phyloP scores from a whole-genome alignment of 64 coral and sea anemone species.

The Dendrophyllia cribrosa region DNA sequence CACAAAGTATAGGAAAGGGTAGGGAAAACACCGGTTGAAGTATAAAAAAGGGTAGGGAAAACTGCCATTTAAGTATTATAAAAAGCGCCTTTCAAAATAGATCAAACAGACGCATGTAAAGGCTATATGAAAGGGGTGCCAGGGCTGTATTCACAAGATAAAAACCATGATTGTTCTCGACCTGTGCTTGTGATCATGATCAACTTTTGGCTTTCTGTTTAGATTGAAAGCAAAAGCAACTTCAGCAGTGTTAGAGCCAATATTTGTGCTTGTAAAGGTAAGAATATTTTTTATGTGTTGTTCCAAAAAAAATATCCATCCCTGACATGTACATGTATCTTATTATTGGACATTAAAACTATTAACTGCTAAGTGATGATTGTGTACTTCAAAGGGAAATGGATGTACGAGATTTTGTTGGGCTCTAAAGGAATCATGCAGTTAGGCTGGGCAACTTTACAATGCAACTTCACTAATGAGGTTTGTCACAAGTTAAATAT shows the following conservation, averaged over 20 bases:
- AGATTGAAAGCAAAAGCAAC: conserved; percentile 99
- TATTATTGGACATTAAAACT: too few species aligned
- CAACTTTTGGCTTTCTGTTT: background rate
- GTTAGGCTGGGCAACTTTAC: conserved; percentile 95
- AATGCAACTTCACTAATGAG: conserved; percentile 97
- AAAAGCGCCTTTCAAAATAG: too few species aligned
- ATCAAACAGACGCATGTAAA: too few species aligned
- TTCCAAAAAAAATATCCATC: too few species aligned
- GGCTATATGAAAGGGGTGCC: too few species aligned
- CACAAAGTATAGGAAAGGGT: too few species aligned
- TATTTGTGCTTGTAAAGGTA: conserved; percentile 95
- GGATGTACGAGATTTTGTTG: conserved; percentile 97
- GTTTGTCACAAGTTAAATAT: conserved; percentile 20
- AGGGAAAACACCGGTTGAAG: too few species aligned
- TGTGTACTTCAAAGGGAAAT: conserved; percentile 72
- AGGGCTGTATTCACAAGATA: too few species aligned
- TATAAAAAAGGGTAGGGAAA: too few species aligned
- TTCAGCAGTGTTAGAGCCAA: conserved; percentile 98
- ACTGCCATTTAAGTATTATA: too few species aligned
- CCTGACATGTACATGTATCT: background rate
- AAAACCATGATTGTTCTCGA: too few species aligned
- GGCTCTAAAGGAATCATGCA: conserved; percentile 99
- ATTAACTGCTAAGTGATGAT: too few species aligned
- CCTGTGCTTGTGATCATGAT: background rate
- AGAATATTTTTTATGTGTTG: background rate